Base-by-base conservation (phyloP, 2,888 invertebrate genomes). In the Lasius platythorax region DNA sequence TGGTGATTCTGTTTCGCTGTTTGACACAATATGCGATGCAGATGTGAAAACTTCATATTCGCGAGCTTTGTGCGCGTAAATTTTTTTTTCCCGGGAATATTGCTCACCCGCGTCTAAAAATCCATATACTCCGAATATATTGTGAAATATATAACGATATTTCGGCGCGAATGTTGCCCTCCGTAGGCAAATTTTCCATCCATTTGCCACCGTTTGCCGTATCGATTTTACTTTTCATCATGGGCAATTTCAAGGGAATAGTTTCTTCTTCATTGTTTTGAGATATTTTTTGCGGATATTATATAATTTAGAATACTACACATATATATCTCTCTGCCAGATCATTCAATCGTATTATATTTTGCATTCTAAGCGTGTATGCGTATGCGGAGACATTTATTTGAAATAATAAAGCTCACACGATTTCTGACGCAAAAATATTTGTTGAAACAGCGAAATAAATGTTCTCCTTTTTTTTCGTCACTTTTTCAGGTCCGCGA, bases 141-240 rank as follows among this genome's bases (percentile, higher is more conserved):
- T 61, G 46, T 81, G 56, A 81, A 72, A 81, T 81, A 81, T 79
- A 79, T 70, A 81, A 81, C 61, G 72, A 70, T 61, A 72, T 70
- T 72, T 61, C 72, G 18, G 58, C n/a, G 70, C 33, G 58, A 37
- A 37, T 81, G 68, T 81, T 72, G 79, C 33, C 58, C 79, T 58
- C 23, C 72, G 58, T 61, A 79, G 79, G 70, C 70, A 79, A 79
- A 79, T 79, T 79, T 61, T 79, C 79, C 70, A 68, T 68, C 58
- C 58, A 56, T 30, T 79, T 79, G 33, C 23, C 70, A 33, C 30
- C 46, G 79, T 28, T 28, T 18, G 72, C 46, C 30, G n/a, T 70
- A 70, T 79, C 70, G 79, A 79, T 79, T 79, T 61, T 78, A 78
- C 68, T 68, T 79, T 70, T 79, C 58, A 79, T 79, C 46, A 79